A percentile compares a stretch with the other conserved stretches of the same genome.
phyloP scores from a whole-genome alignment of 2,888 invertebrate genomes.

The Pegoplata infirma region DNA sequence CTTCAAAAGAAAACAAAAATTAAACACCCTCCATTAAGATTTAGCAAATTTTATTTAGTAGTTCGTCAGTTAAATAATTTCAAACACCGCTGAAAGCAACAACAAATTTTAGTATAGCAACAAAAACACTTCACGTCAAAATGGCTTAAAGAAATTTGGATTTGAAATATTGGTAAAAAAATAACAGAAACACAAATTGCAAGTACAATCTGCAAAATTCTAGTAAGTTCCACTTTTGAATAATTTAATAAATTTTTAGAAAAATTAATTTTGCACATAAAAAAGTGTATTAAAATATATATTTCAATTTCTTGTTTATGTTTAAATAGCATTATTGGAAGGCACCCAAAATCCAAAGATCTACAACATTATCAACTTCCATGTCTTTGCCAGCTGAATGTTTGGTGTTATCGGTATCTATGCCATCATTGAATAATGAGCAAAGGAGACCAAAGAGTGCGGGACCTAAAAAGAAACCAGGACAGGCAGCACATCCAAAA shows the following conservation, averaged over 20 bases:
- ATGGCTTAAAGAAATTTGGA: conserved; percentile 30
- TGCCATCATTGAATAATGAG: conserved; percentile 77
- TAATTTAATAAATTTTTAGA: conserved; percentile 1
- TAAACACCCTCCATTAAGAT: conserved; percentile 13
- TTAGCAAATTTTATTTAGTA: conserved; percentile 26
- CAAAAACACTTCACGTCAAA: conserved; percentile 26
- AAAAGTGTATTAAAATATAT: background rate
- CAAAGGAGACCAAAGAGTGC: conserved; percentile 76
- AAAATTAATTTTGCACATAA: conserved; percentile 5
- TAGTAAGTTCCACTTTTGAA: conserved; percentile 51
- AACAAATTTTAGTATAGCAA: background rate
- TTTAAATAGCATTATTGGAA: conserved; percentile 73
- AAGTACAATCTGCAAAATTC: conserved; percentile 11
- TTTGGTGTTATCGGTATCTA: conserved; percentile 77
- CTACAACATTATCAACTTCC: conserved; percentile 77
- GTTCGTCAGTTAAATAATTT: conserved; percentile 20
- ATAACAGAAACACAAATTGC: conserved; percentile 26
- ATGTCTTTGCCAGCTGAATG: conserved; percentile 78
- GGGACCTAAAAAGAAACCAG: conserved; percentile 74
- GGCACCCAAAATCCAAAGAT: conserved; percentile 75
- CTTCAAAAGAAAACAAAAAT: conserved; percentile 7
- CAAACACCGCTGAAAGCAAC: conserved; percentile 35
- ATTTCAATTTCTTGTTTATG: conserved; percentile 8
- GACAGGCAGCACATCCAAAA: conserved; percentile 75
- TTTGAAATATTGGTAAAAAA: conserved; percentile 38